Conservation (phyloP, 2,888 invertebrate genomes). For the Zaprionus obscuricornis region DNA sequence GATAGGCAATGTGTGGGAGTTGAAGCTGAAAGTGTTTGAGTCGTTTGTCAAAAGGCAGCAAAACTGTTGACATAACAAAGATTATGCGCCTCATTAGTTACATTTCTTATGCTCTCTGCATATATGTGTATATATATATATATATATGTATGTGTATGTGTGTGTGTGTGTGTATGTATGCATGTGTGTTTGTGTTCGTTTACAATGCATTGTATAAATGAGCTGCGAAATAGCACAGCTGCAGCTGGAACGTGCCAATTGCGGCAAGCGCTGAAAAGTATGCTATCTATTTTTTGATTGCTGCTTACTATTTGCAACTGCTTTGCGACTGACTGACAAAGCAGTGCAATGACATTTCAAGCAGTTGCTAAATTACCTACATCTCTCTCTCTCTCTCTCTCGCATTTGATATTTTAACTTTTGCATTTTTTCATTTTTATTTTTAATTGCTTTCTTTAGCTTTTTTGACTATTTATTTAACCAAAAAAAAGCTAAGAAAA, state of each 20-base stretch:
- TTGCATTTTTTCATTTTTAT: too few species aligned
- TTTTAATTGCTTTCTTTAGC: too few species aligned
- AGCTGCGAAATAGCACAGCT: slow-evolving; percentile 23
- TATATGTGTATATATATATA: slow-evolving; percentile 25
- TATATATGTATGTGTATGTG: background rate
- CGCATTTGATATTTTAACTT: too few species aligned
- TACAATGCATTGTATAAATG: slow-evolving; percentile 30
- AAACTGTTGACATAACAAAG: slow-evolving; percentile 79
- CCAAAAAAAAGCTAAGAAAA: too few species aligned
- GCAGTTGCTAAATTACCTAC: slow-evolving; percentile 15
- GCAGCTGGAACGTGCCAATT: slow-evolving; percentile 36
- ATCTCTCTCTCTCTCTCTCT: background rate
- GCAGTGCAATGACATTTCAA: slow-evolving; percentile 39
- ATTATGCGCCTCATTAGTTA: slow-evolving; percentile 79
- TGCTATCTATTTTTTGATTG: slow-evolving; percentile 35
- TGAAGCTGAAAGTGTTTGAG: too few species aligned
- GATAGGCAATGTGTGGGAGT: slow-evolving; percentile 16
- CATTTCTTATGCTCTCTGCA: slow-evolving; percentile 47
- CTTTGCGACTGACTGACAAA: too few species aligned
- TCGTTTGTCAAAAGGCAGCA: slow-evolving; percentile 74
- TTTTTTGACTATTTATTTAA: too few species aligned
- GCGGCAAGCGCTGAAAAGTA: slow-evolving; percentile 33
- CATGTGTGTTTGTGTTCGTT: slow-evolving; percentile 11
- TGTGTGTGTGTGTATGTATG: slow-evolving; percentile 14
- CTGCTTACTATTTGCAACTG: too few species aligned